Base-by-base conservation (phyloP, 2,797 vertebrate species). In the Ibycter americanus region DNA sequence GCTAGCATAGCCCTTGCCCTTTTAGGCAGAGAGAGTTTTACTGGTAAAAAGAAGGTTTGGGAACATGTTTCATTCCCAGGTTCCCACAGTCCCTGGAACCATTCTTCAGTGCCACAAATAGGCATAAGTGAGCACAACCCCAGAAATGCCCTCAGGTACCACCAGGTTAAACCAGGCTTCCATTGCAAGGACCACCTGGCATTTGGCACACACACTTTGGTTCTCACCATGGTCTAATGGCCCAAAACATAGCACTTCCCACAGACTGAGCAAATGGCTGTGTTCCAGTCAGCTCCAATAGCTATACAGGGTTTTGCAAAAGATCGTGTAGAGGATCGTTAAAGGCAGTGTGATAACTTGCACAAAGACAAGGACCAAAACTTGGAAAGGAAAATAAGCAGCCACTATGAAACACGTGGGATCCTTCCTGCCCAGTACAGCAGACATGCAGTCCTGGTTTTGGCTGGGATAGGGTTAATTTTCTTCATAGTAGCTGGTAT, bases 181-280 rank as follows among this genome's bases (percentile, higher is more conserved):
- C 62, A 12, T 25, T 18, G 54, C 61, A 87, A 58, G 32, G 26
- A 72, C 18, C 26, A 26, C 40, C 58, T 18, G 32, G 32, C 40
- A 31, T 61, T 70, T 83, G 66, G 26, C 56, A 40, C 10, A 23
- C 5, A 23, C 22, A 0, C n/a, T 70, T 62, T 1, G 1, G 29
- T 58, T 83, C 40, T 77, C 76, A 67, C 0, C 0, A 20, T 23
- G 16, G 13, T n/a, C 21, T 14, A 46, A 55, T 4, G 4, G 20
- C 38, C 77, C 46, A 32, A 78, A 84, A 68, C 1, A 3, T 9
- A 44, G 27, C 8, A 9, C 38, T 82, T 70, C 25, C 54, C 32
- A 40, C 11, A 15, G 44, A 54, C 54, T 8, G 27, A 52, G 54
- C 40, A 47, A 76, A 72, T 4, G 25, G 20, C 26, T 36, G 22